A percentile compares a stretch with the other conserved stretches of the same genome.
These are phyloP conservation scores for Diorhabda carinulata DNA, from an alignment of 1,140 invertebrate genomes.

Conservation along the genomic window DNA sequence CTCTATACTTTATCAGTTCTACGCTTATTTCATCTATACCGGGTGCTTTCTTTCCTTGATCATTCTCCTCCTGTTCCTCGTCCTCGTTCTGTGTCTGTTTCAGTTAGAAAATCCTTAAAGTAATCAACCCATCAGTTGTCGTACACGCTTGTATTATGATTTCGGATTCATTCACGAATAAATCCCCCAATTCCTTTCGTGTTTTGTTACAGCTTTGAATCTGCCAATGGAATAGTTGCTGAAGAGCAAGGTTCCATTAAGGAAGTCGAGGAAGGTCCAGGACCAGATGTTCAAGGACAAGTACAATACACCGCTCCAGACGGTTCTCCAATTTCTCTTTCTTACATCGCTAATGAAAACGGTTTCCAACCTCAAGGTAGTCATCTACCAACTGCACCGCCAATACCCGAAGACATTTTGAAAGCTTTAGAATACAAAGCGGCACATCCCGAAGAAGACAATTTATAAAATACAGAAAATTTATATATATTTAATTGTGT, in stretches of 20 bases:
- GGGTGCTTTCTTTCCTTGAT: no score
- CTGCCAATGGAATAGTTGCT: constrained; percentile 64
- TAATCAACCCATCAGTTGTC: no score
- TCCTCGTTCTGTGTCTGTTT: no score
- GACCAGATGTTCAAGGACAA: constrained; percentile 35
- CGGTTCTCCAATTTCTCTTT: constrained; percentile 51
- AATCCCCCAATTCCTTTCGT: no score
- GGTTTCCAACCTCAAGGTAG: constrained; percentile 57
- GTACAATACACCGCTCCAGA: constrained; percentile 55
- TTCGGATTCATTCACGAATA: no score
- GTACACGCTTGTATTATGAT: no score
- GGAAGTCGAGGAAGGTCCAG: constrained; percentile 45
- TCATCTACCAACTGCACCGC: constrained; percentile 59
- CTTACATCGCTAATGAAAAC: constrained; percentile 56
- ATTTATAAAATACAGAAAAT: neutral
- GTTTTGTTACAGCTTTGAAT: constrained; percentile 54
- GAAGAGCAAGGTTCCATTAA: constrained; percentile 60
- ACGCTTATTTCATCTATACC: no score
- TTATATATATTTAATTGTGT: no score
- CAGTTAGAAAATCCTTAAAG: no score
- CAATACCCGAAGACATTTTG: constrained; percentile 52
- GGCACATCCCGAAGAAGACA: constrained; percentile 48
- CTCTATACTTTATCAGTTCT: no score
- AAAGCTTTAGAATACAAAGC: constrained; percentile 52
- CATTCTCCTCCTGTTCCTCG: no score